Evolutionary conservation across 1,140 invertebrate genomes (phyloP).

Genomic region (Drosophila rhopaloa): DNA sequence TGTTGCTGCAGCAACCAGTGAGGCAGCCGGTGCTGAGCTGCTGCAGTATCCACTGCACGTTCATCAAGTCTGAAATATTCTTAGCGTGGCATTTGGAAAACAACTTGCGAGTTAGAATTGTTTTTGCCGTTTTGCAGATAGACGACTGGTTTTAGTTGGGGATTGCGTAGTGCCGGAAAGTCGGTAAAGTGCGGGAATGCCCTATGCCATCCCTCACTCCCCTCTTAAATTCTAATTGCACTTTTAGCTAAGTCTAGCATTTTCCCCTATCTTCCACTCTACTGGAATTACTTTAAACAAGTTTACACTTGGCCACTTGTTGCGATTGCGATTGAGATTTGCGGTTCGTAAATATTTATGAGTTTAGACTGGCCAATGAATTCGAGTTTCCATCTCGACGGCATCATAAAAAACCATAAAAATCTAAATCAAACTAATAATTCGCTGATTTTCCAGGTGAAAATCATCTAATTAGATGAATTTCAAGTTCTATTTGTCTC

Average conservation of each 20-base stretch:
- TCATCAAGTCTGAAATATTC: conserved; percentile 79
- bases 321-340: conserved; percentile 46
- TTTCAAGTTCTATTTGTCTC: conserved; percentile 70
- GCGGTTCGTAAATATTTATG: conserved; percentile 72
- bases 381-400: conserved; percentile 40
- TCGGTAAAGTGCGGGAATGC: conserved; percentile 62
- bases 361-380: conserved; percentile 28
- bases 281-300: conserved; percentile 52
- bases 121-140: conserved; percentile 36
- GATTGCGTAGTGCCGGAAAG: conserved; percentile 56
- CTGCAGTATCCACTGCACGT: conserved; percentile 61
- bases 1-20: conserved; percentile 6
- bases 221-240: conserved; percentile 58
- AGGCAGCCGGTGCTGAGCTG: conserved; percentile 30
- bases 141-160: conserved; percentile 54
- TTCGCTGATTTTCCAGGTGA: conserved; percentile 69
- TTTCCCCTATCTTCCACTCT: conserved; percentile 18
- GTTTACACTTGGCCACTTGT: conserved; percentile 56
- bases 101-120: conserved; percentile 70
- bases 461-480: conserved; percentile 69
- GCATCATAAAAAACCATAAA: conserved; percentile 45
- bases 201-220: conserved; percentile 48
- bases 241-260: conserved; percentile 36
- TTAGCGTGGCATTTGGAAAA: conserved; percentile 76
- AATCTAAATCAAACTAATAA: conserved; percentile 66